Evolutionary conservation across 2,797 vertebrate genomes (phyloP).

Genomic region (Liasis olivaceus): DNA sequence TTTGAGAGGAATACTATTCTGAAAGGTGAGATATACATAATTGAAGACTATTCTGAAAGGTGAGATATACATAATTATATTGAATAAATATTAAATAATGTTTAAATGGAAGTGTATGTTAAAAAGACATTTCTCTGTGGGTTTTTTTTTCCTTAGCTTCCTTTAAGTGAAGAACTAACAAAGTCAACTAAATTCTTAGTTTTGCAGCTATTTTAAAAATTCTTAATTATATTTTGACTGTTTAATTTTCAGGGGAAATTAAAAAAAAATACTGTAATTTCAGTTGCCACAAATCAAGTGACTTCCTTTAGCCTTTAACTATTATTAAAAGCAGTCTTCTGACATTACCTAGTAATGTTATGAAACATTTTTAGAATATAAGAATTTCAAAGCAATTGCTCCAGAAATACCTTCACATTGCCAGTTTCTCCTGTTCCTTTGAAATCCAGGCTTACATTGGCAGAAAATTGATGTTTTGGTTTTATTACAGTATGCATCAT

Average conservation of each 20-base stretch:
- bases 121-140: slow-evolving; percentile 5
- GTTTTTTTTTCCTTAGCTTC: slow-evolving; percentile 49
- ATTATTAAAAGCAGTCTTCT: slow-evolving; percentile 41
- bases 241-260: slow-evolving; percentile 24
- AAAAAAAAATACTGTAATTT: not conserved
- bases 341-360: slow-evolving; percentile 29
- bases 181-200: slow-evolving; percentile 30
- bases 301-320: slow-evolving; percentile 13
- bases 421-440: slow-evolving; percentile 86
- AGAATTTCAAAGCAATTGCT: slow-evolving; percentile 45
- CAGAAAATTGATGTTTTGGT: slow-evolving; percentile 87
- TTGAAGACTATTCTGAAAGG: not conserved
- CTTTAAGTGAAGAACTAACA: slow-evolving; percentile 55
- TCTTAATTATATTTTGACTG: slow-evolving; percentile 12
- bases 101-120: not conserved
- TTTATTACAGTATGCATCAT: slow-evolving; percentile 94
- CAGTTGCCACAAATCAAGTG: slow-evolving; percentile 23
- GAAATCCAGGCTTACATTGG: slow-evolving; percentile 94
- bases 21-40: not conserved
- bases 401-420: slow-evolving; percentile 90
- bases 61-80: not conserved
- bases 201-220: slow-evolving; percentile 30
- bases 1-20: not conserved
- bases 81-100: not conserved
- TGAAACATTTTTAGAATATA: slow-evolving; percentile 38